Evolutionary conservation across 2,888 invertebrate species (phyloP), one percentile per base, ranked within the genome.

Genomic region (Stomorhina lunata): DNA sequence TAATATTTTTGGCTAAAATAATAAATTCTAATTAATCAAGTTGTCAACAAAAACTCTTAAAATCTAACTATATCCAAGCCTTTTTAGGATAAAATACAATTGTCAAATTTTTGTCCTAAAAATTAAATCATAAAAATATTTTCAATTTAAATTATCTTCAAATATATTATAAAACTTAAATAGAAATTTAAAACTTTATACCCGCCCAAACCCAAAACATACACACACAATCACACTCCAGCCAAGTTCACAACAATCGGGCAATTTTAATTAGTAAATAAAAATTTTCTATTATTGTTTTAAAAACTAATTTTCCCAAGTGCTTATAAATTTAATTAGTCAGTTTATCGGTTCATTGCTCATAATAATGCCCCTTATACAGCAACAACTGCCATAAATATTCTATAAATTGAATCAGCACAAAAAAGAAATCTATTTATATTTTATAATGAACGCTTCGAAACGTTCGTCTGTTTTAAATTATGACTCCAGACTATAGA

Each of bases 281-380:
- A n/a, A n/a, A n/a, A 48, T 77, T 77, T 68, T 43, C 50, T 61
- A 77, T 72, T 61, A 72, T 63, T 71, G 15, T 22, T n/a, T n/a
- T 77, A 12, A 66, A 55, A 72, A 76, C 59, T 77, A 53, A 71
- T 81, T 77, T 77, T 27, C 34, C 22, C 43, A 66, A 72, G 43
- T 55, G 76, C 72, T 77, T 80, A 65, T 63, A 45, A 69, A 69
- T 81, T 59, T 77, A 77, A 77, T 81, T 81, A 77, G 66, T 68
- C 72, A 68, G 66, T 66, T 65, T 53, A 55, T 63, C 20, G 61
- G 37, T 69, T 80, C 63, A 55, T 45, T 68, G 68, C 61, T 55
- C 37, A 15, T 25, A 22, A 34, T 3, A 59, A 40, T 72, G 45
- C 48, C 37, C 32, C 32, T 27, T 45, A 20, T 25, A 77, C 25